A percentile compares a stretch with the other conserved stretches of the same genome.
Conservation (phyloP, 1,140 invertebrate genomes). For the Drosophila carrolli region DNA sequence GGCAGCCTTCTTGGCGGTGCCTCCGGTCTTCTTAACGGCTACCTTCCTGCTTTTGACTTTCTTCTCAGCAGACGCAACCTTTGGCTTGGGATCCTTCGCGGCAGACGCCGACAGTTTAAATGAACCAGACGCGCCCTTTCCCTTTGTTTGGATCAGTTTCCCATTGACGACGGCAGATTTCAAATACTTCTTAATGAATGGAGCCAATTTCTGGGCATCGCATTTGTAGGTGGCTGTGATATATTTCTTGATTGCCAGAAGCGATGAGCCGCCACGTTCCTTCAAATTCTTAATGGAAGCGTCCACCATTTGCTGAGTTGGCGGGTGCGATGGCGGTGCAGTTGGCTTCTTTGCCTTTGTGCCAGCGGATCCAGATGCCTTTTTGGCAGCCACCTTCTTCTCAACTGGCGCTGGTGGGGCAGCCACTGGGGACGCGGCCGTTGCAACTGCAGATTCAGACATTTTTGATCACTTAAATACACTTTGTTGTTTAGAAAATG, state of each 20-base stretch:
- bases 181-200: not conserved
- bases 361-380: not conserved
- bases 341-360: constrained; percentile 83
- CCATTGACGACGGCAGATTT: constrained; percentile 3
- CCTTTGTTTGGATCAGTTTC: constrained; percentile 32
- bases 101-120: not conserved
- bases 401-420: not conserved
- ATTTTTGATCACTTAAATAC: constrained; percentile 16
- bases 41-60: no score
- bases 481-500: not conserved
- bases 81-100: no score
- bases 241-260: constrained; percentile 86
- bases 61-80: no score
- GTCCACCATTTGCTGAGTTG: constrained; percentile 86
- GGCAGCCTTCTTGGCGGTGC: constrained; percentile 23
- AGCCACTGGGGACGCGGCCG: constrained; percentile 35
- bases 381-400: constrained; percentile 2
- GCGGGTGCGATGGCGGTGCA: constrained; percentile 85
- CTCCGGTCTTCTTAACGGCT: constrained; percentile 31
- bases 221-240: not conserved
- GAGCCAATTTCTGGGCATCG: not conserved
- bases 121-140: not conserved
- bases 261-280: constrained; percentile 87
- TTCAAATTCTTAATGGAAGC: constrained; percentile 87
- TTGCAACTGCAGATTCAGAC: constrained; percentile 42